Evolutionary conservation across 2,113 vertebrate species (phyloP).

Genomic region (Sinocyclocheilus anshuiensis): DNA sequence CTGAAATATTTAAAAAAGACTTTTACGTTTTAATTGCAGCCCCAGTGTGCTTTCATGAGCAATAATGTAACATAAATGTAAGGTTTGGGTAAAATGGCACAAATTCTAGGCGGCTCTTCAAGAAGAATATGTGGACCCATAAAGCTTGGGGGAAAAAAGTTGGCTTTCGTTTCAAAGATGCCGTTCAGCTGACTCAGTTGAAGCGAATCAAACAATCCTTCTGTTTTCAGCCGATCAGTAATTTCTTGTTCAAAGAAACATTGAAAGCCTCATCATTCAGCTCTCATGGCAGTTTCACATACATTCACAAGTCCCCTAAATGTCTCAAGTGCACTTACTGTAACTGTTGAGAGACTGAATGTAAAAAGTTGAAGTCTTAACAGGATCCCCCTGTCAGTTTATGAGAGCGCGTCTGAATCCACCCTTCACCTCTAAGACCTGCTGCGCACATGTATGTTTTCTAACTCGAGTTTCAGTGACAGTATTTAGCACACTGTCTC

Average conservation of each 20-base stretch:
- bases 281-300: constrained; percentile 28
- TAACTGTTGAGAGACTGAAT: constrained; percentile 41
- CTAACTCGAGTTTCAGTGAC: not conserved
- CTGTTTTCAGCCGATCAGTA: constrained; percentile 5
- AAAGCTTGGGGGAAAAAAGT: not conserved
- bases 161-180: constrained; percentile 21
- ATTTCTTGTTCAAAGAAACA: constrained; percentile 18
- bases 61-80: constrained; percentile 22
- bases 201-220: constrained; percentile 14
- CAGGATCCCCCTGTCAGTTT: constrained; percentile 45
- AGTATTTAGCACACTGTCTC: constrained; percentile 13
- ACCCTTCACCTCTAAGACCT: not conserved
- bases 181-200: not conserved
- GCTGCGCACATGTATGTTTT: not conserved
- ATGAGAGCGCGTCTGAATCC: not conserved
- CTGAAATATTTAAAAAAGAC: not conserved
- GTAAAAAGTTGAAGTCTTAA: constrained; percentile 46
- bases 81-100: not conserved
- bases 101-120: not conserved
- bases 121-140: constrained; percentile 18
- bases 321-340: constrained; percentile 48
- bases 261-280: constrained; percentile 21
- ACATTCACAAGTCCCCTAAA: constrained; percentile 41
- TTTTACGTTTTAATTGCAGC: not conserved
- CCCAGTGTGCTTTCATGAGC: constrained; percentile 6